Conservation (phyloP, 2,797 vertebrate species). For the Phoxinus dragarum region DNA sequence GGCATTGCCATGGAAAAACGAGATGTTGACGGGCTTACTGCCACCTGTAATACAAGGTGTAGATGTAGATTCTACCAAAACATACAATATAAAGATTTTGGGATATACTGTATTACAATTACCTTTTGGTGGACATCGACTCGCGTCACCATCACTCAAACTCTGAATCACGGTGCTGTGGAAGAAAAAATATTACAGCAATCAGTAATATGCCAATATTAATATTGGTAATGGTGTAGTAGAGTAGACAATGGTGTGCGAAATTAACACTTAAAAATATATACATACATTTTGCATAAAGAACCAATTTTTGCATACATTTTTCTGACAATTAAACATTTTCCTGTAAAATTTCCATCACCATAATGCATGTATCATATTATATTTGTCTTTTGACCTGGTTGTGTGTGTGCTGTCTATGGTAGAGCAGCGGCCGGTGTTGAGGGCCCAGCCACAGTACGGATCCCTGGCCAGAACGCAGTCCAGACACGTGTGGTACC, state of each 20-base stretch:
- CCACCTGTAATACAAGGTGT: slow-evolving; percentile 63
- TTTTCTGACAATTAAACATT: no score
- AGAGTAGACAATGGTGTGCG: no score
- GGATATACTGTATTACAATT: slow-evolving; percentile 52
- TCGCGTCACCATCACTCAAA: slow-evolving; percentile 72
- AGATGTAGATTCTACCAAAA: background rate
- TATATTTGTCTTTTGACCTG: slow-evolving; percentile 48
- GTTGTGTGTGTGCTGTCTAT: slow-evolving; percentile 55
- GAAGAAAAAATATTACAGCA: background rate
- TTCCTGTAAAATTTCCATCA: no score
- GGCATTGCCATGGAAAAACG: slow-evolving; percentile 63
- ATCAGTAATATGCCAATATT: background rate
- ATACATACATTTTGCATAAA: no score
- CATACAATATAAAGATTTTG: background rate
- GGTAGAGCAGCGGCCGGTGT: slow-evolving; percentile 60
- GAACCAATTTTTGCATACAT: no score
- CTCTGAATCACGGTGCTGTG: slow-evolving; percentile 79
- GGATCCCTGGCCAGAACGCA: slow-evolving; percentile 84
- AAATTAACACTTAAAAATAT: no score
- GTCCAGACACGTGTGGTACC: slow-evolving; percentile 76
- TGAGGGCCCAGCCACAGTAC: slow-evolving; percentile 80
- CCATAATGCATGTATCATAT: background rate
- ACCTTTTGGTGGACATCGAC: slow-evolving; percentile 74
- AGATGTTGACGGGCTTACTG: slow-evolving; percentile 46
- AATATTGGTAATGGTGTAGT: background rate